Percentiles rank a stretch among this genome's conserved stretches.
phyloP scores from a whole-genome alignment of 1,140 invertebrate genomes.

The Nephotettix cincticeps region DNA sequence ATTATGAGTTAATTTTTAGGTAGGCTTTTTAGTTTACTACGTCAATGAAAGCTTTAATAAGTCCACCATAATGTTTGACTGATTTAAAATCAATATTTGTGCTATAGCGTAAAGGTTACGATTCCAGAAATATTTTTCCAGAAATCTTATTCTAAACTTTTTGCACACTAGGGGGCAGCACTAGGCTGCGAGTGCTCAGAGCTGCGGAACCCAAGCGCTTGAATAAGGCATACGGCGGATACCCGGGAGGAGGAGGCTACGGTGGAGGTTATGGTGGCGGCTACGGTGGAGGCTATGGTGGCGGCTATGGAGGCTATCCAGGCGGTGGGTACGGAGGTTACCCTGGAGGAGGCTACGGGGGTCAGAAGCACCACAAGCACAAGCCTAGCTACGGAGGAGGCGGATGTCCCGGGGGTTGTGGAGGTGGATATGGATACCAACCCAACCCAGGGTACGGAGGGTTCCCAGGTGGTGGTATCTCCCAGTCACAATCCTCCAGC shows the following conservation, averaged over 20 bases:
- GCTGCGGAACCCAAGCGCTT: background rate
- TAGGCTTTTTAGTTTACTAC: no score
- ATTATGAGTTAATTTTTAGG: no score
- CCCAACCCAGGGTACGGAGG: background rate
- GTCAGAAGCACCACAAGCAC: background rate
- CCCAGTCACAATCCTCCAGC: constrained; percentile 2
- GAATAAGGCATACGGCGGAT: background rate
- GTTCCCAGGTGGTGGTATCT: background rate
- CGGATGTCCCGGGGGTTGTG: background rate
- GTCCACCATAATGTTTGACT: no score
- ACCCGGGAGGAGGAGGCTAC: constrained; percentile 21
- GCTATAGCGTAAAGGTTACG: no score
- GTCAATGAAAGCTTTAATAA: no score
- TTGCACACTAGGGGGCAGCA: background rate
- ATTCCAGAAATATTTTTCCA: no score
- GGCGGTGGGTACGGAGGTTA: background rate
- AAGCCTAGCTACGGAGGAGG: constrained; percentile 15
- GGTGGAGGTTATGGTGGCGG: constrained; percentile 12
- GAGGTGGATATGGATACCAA: background rate
- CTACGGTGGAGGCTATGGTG: constrained; percentile 21
- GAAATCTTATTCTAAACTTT: background rate
- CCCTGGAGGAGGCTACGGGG: background rate
- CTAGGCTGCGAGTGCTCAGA: background rate
- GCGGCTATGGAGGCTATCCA: constrained; percentile 6
- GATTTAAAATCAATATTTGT: no score